Evolutionary conservation across 2,797 vertebrate species (phyloP), one percentile per base, ranked within the genome.

Genomic region (Apogon hyalosoma): DNA sequence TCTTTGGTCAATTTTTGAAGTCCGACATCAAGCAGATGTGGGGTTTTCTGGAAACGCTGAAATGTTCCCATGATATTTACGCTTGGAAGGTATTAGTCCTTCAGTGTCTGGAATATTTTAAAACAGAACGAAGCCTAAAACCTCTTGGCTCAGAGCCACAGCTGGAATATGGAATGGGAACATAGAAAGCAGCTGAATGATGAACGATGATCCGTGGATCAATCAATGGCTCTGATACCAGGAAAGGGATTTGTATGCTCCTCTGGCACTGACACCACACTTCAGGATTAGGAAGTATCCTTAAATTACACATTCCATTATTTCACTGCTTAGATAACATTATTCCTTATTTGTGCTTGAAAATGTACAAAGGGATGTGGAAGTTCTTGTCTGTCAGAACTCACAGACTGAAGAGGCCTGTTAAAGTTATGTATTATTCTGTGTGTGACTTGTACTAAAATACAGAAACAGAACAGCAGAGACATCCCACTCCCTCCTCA

Each of bases 261-360:
- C 47, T 13, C 64, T 68, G 64, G 65, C 65, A 36, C 6, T 2
- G 2, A 15, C 36, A 18, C 14, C 41, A 15, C 28, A 60, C 16
- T 1, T 24, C 51, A 36, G 52, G 78, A 83, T 80, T 64, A 79
- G 65, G 49, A 63, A 61, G 55, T 57, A 72, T 76, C 66, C 75
- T 65, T 66, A 69, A 75, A 83, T 86, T 69, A 83, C 81, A 76
- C 78, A 74, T 77, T 77, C 70, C 67, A 67, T 80, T 59, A 86
- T 77, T 64, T 62, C 70, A 33, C 7, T 0, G n/a, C 58, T 75
- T 39, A 48, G 74, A 71, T 78, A 70, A 61, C 58, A 49, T 63
- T 46, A 55, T 65, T 65, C 82, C 24, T 28, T 28, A 3, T 28
- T 28, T 28, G 24, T 28, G 24, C 24, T 28, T 28, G 24, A 28